Base-by-base conservation (phyloP, 2,113 vertebrate genomes). In the Leuciscus idus region DNA sequence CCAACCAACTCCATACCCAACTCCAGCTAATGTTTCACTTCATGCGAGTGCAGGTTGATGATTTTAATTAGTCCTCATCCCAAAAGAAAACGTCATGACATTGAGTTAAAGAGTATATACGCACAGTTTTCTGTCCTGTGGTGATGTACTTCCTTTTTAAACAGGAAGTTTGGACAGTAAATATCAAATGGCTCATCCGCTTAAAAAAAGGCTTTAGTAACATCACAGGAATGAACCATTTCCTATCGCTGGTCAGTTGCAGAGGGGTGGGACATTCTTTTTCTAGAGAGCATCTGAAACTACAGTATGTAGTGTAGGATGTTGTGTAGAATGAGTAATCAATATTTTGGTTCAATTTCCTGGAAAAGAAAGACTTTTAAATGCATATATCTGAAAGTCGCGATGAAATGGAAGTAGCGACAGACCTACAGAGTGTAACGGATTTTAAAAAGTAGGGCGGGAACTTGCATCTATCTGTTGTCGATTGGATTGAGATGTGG, bases 21-120 rank as follows among this genome's bases (percentile, higher is more conserved):
- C 12, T 46, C 75, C 73, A 23, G 62, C 75, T 84, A 82, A 89
- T 28, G 64, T 85, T 81, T 72, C 33, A 28, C 62, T 36, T 79
- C 13, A 62, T 62, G 61, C 28, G n/a, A 66, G 57, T 73, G 80
- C 73, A 55, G 83, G 46, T 23, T 39, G n/a, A 57, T n/a, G 36
- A 55, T 36, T 30, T n/a, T 72, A 81, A 87, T 84, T 64, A 61
- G 11, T 62, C 62, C 81, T 80, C 50, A 83, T 75, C 83, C 70
- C 55, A 61, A 52, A 1, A 28, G 83, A 68, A 78, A 62, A 62
- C 17, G 21, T 33, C 15, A 19, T 33, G 8, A 0, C 50, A 36
- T 6, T 55, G 7, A 57, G 28, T 57, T 78, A 57, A 78, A 57
- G 26, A 30, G 19, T 28, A 19, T 17, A 57, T 28, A 57, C 33